phyloP scores from a whole-genome alignment of 2,888 invertebrate genomes.

The Cantharis lateralis region DNA sequence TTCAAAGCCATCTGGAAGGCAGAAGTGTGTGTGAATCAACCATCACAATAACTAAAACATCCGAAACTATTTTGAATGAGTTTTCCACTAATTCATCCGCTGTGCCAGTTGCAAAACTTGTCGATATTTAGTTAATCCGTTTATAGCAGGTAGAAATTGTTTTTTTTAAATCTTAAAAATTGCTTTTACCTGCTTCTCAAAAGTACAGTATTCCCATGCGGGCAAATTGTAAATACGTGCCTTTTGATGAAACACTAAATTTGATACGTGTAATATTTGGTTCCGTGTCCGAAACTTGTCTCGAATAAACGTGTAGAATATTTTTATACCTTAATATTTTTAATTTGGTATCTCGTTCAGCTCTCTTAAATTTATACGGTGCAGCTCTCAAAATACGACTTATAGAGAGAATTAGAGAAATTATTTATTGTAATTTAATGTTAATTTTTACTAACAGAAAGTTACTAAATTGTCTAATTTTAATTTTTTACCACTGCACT shows the following conservation, averaged over 20 bases:
- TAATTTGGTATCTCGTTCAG: not conserved
- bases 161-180: not conserved
- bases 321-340: not conserved
- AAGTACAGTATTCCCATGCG: not conserved
- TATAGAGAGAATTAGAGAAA: not conserved
- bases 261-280: not conserved
- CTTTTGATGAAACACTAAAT: not conserved
- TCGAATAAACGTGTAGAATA: not conserved
- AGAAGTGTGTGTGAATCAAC: conserved; percentile 9
- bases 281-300: not conserved
- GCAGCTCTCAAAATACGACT: conserved; percentile 32
- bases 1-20: conserved; percentile 47
- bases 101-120: conserved; percentile 27
- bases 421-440: not conserved
- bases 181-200: not conserved
- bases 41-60: not conserved
- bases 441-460: not conserved
- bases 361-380: not conserved
- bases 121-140: conserved; percentile 27
- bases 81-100: not conserved
- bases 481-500: not conserved
- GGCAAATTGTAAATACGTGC: not conserved
- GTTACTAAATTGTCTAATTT: not conserved
- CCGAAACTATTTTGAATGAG: conserved; percentile 8
- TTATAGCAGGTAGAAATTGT: not conserved